Evolutionary conservation across 2,113 vertebrate species (phyloP), one percentile per base, ranked within the genome.

Genomic region (Macrotus californicus): DNA sequence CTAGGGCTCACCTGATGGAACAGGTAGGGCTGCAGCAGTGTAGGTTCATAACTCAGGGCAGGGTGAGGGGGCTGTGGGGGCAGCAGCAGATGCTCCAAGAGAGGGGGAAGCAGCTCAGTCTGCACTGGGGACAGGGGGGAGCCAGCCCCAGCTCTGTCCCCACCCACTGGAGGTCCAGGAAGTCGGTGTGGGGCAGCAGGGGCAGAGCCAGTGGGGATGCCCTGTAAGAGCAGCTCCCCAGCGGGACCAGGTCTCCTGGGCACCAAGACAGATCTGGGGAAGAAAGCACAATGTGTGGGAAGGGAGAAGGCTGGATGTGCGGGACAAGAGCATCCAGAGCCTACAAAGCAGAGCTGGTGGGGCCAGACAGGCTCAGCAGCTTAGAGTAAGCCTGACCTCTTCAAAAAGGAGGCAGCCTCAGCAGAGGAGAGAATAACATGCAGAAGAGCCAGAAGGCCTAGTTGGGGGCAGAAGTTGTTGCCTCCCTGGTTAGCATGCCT

Each of bases 31-130:
- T 99, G 98, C 93, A 99, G 96, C 39, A 99, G 97, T 48, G 98
- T 97, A 24, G 99, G 98, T 79, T 99, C 99, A 34, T 99, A 98
- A 70, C 97, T 96, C 72, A 98, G 98, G 64, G 99, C 98, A 43
- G 99, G 97, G 5, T 98, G 97, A 9, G 99, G 98, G 61, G 99
- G 98, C 12, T 98, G 97, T 1, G 99, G 98, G 29, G 97, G 34
- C 79, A 99, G 98, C 69, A 99, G 98, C 96, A 99, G 98, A 59
- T 99, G 99, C 95, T 99, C 99, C 98, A 99, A 91, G 97, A 99
- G 99, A 41, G 99, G 98, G 54, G 98, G 99, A 76, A 98, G 94
- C 76, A 96, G 88, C 52, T 96, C 91, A 46, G 96, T 99, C 97
- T 99, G 96, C 97, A 99, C 99, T 31, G 99, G 98, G 81, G 98